Evolutionary conservation across 2,888 invertebrate species (phyloP), one percentile per base, ranked within the genome.

Genomic region (Pseudolycoriella hygida): DNA sequence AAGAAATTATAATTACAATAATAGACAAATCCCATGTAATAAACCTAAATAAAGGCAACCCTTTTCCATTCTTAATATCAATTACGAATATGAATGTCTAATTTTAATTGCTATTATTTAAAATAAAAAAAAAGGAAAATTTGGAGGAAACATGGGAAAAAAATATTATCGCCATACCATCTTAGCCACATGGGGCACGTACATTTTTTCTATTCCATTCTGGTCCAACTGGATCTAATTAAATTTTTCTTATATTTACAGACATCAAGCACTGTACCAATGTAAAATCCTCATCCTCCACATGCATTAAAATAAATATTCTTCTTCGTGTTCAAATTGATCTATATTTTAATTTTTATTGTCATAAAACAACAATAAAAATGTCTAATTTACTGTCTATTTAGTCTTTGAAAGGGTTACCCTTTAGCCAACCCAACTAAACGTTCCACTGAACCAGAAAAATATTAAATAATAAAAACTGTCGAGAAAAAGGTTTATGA

Each of bases 361-460:
- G 32, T 42, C 42, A 42, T 42, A 42, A 42, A 42, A 42, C 32
- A 42, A 42, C 42, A 31, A 42, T 42, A 42, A 42, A 42, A 42
- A 32, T 42, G 42, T 42, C 42, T 42, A 42, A 42, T 42, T 42
- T 42, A 31, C 31, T 42, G 6, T 42, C 17, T 42, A 30, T 42
- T 42, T 31, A 32, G 17, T 31, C 14, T 2, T 17, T 14, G 10
- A 42, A 14, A 42, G 30, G 17, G 20, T 4, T 20, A 40, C 25
- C 25, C 25, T 25, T 25, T 6, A 8, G 8, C 25, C 4, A 25
- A 25, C 25, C 25, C 5, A 25, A 25, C 8, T 6, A 8, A 25
- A 25, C 25, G 8, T 25, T 25, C 25, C 25, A 25, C 25, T 25
- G 25, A 25, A 25, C 25, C 25, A 25, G 25, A 25, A 25, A n/a